Evolutionary conservation across 2,113 vertebrate genomes (phyloP).

Genomic region (Sciurus niger): DNA sequence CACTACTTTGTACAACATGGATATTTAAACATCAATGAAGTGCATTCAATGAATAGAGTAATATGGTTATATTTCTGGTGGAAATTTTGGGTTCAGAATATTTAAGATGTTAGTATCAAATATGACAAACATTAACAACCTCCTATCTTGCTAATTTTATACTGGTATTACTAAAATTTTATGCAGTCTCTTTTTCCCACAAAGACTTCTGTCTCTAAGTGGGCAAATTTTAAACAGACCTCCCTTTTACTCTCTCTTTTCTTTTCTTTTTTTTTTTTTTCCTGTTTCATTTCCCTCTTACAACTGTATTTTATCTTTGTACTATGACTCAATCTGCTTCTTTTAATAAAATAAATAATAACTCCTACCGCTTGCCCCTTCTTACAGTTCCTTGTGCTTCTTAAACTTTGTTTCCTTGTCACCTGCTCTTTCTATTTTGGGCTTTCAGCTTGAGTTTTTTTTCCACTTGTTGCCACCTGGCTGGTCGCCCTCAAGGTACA

Average conservation of each 20-base stretch:
- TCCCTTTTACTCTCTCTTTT: neutral
- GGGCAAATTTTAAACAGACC: neutral
- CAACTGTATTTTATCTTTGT: conserved; percentile 55
- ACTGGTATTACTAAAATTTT: conserved; percentile 24
- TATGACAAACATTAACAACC: conserved; percentile 1
- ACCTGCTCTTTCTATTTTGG: conserved; percentile 71
- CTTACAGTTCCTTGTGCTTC: conserved; percentile 14
- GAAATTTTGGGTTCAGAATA: conserved; percentile 56
- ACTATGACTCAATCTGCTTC: conserved; percentile 13
- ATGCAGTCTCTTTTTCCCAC: neutral
- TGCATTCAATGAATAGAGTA: conserved; percentile 16
- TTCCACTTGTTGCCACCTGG: conserved; percentile 16
- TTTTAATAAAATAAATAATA: neutral
- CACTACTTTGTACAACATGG: neutral
- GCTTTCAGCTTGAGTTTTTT: conserved; percentile 69
- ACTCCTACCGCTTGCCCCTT: conserved; percentile 52
- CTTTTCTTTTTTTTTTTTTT: conserved; percentile 17
- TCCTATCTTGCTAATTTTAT: conserved; percentile 24
- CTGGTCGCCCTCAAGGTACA: conserved; percentile 64
- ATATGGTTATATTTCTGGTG: conserved; percentile 22
- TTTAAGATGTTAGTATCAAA: conserved; percentile 53
- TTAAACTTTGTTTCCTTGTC: conserved; percentile 69
- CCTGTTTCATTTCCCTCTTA: neutral
- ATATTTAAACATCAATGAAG: neutral
- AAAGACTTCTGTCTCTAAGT: no score